phyloP scores from a whole-genome alignment of 2,797 vertebrate genomes.

The Sorex maritimensis region DNA sequence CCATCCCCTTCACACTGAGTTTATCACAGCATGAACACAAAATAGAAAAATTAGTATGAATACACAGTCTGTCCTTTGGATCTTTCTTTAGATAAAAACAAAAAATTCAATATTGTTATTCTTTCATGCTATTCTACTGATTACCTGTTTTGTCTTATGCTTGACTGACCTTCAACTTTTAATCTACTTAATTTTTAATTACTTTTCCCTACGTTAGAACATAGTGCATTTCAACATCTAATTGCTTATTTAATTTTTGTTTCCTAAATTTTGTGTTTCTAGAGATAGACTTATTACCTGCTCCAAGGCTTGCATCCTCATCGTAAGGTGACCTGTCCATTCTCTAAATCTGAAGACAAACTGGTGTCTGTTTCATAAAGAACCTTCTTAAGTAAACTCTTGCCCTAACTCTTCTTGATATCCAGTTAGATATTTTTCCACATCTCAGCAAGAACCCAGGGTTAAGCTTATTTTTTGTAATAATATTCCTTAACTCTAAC shows the following conservation, averaged over 20 bases:
- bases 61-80: background rate
- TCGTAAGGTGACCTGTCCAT: background rate
- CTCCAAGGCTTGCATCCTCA: background rate
- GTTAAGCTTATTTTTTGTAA: background rate
- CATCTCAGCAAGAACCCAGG: no score
- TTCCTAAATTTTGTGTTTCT: background rate
- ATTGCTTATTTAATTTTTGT: background rate
- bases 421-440: background rate
- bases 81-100: background rate
- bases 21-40: no score
- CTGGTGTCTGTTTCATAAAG: background rate
- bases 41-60: background rate
- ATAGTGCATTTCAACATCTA: background rate
- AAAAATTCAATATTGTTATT: background rate
- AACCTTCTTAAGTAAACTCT: background rate
- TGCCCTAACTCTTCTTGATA: background rate
- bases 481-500: background rate
- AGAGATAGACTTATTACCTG: background rate
- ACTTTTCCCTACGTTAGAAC: background rate
- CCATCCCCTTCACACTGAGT: background rate
- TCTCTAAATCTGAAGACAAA: background rate
- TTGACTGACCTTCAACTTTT: background rate
- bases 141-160: background rate
- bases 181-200: conserved; percentile 10
- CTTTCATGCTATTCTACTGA: background rate